Evolutionary conservation across 1,140 invertebrate genomes (phyloP), one percentile per base, ranked within the genome.

Genomic region (Diorhabda elongata): DNA sequence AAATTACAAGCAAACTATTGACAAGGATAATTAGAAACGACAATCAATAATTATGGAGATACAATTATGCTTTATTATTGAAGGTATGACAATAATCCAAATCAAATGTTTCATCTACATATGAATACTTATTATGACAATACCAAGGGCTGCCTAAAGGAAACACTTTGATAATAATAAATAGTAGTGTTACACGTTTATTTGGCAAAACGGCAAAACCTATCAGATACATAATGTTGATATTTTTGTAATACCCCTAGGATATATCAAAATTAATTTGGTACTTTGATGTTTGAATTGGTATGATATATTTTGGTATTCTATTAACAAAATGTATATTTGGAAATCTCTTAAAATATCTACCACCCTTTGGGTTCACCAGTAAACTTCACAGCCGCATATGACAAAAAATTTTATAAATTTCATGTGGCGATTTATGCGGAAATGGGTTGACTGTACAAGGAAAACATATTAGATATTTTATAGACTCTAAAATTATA

Each of bases 1-100:
- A 52, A 52, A 52, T 52, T 52, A 52, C 47, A 52, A 52, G n/a
- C 47, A 52, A 52, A 8, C 47, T n/a, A 8, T 52, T 8, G 3
- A 52, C 47, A 52, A 52, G n/a, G 47, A 52, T n/a, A 52, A 52
- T 52, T 52, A 52, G 6, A 52, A 52, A 52, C n/a, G 47, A 52
- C 47, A 52, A n/a, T 52, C 47, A 52, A 52, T 52, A 52, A 52
- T 52, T 52, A 52, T 52, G n/a, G 6, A 4, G 6, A 52, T 6
- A n/a, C 47, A 6, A 52, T 52, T 52, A 52, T 52, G 47, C 47
- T 52, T 52, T 52, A 52, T 8, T 4, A n/a, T 52, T 52, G 6
- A 52, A 52, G 6, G 47, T 52, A 52, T 52, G 6, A 52, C 47
- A 52, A 8, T 52, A 52, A 52, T 52, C 47, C n/a, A 52, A 52